Conservation (phyloP, 2,888 invertebrate genomes). For the Galeruca laticollis region DNA sequence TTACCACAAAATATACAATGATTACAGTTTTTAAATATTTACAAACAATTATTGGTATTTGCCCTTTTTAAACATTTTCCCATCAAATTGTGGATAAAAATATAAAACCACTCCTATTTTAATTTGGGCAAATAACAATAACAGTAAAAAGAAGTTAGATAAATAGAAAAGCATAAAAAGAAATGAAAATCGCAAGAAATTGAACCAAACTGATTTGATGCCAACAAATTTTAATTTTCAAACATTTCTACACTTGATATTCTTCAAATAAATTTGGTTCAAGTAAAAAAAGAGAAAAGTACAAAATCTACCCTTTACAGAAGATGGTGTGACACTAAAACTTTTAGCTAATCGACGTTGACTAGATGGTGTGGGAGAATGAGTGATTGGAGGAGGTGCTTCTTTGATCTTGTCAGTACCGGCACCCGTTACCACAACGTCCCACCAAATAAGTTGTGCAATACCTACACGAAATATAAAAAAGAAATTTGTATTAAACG, state of each 20-base stretch:
- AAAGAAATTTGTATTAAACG: slow-evolving; percentile 48
- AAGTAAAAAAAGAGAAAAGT: slow-evolving; percentile 1
- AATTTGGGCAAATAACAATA: neutral
- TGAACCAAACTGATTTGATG: slow-evolving; percentile 5
- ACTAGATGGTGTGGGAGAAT: slow-evolving; percentile 85
- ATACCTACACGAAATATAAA: slow-evolving; percentile 62
- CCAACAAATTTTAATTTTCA: neutral
- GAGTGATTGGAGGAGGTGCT: slow-evolving; percentile 61
- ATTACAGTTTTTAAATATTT: too few relatives aligned
- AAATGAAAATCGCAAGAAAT: neutral
- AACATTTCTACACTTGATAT: neutral
- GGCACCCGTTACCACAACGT: slow-evolving; percentile 66
- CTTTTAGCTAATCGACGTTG: slow-evolving; percentile 92
- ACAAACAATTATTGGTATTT: too few relatives aligned
- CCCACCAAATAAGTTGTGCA: slow-evolving; percentile 68
- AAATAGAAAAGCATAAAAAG: neutral
- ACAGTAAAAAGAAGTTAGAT: neutral
- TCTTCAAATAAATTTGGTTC: too few relatives aligned
- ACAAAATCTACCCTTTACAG: slow-evolving; percentile 70
- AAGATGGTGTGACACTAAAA: slow-evolving; percentile 87
- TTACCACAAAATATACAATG: too few relatives aligned
- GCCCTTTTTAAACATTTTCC: too few relatives aligned
- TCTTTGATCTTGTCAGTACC: slow-evolving; percentile 65
- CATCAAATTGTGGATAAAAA: too few relatives aligned
- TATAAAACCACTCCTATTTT: too few relatives aligned